These are phyloP conservation scores for Caenorhabditis briggsae DNA, from an alignment of 1,140 invertebrate genomes.

Conservation along the genomic window DNA sequence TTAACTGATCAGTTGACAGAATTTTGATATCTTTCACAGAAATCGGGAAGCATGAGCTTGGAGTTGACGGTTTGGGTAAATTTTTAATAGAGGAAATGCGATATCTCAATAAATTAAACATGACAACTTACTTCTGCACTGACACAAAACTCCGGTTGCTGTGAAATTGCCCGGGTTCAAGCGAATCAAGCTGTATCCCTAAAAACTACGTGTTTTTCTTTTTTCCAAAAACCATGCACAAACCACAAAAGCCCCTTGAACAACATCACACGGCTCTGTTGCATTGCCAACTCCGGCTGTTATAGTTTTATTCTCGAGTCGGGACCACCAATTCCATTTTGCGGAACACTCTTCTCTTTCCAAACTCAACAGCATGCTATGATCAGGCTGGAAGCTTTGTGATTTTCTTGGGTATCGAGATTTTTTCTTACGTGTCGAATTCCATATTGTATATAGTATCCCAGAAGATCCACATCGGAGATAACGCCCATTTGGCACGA, in stretches of 20 bases:
- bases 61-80: too few relatives aligned
- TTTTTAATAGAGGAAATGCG: too few relatives aligned
- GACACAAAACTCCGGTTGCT: constrained; percentile 41
- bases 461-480: constrained; percentile 14
- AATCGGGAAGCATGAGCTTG: too few relatives aligned
- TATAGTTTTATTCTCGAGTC: constrained; percentile 19
- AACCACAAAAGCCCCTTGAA: constrained; percentile 31
- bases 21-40: too few relatives aligned
- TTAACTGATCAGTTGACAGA: too few relatives aligned
- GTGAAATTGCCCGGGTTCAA: constrained; percentile 3
- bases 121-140: constrained; percentile 39
- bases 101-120: too few relatives aligned
- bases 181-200: constrained; percentile 29
- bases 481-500: constrained; percentile 27
- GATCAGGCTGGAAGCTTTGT: not conserved
- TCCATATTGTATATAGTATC: constrained; percentile 43
- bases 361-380: constrained; percentile 26
- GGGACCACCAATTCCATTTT: constrained; percentile 33
- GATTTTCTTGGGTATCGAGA: not conserved
- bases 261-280: not conserved
- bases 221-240: not conserved
- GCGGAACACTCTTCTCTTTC: not conserved
- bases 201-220: not conserved
- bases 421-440: not conserved
- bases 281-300: not conserved